Conservation (phyloP, 2,888 invertebrate species). For the Coelogynopora nodosa region DNA sequence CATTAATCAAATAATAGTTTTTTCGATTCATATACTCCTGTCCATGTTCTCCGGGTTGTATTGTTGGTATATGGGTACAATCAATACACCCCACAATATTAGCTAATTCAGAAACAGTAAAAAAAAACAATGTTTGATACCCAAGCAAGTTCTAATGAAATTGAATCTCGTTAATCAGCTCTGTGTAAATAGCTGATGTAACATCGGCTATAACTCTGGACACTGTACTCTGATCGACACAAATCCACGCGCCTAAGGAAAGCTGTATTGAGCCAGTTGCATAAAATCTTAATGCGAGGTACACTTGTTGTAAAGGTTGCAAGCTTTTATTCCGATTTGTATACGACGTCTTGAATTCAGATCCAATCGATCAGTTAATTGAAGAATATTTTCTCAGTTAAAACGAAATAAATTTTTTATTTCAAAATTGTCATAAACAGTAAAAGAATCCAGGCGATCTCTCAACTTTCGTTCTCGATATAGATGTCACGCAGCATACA, state of each 20-base stretch:
- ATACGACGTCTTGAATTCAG: too few relatives aligned
- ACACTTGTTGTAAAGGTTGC: background rate
- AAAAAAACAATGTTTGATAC: background rate
- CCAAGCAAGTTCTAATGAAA: background rate
- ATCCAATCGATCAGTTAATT: too few relatives aligned
- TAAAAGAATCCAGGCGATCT: background rate
- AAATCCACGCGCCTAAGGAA: background rate
- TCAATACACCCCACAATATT: background rate
- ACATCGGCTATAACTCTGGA: background rate
- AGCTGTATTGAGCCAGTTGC: background rate
- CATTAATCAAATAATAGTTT: too few relatives aligned
- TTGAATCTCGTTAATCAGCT: background rate
- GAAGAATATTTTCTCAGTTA: too few relatives aligned
- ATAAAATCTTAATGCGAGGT: background rate
- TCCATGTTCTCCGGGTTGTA: too few relatives aligned
- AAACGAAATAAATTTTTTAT: too few relatives aligned
- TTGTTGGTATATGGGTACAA: background rate
- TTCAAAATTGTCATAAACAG: background rate
- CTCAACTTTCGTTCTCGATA: background rate
- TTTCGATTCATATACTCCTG: too few relatives aligned
- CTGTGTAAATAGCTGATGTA: background rate
- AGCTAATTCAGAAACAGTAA: background rate
- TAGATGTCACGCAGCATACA: background rate
- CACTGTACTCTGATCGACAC: background rate
- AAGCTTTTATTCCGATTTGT: background rate